These are phyloP conservation scores for Mesitornis unicolor DNA, from an alignment of 2,113 vertebrate species.

Conservation along the genomic window DNA sequence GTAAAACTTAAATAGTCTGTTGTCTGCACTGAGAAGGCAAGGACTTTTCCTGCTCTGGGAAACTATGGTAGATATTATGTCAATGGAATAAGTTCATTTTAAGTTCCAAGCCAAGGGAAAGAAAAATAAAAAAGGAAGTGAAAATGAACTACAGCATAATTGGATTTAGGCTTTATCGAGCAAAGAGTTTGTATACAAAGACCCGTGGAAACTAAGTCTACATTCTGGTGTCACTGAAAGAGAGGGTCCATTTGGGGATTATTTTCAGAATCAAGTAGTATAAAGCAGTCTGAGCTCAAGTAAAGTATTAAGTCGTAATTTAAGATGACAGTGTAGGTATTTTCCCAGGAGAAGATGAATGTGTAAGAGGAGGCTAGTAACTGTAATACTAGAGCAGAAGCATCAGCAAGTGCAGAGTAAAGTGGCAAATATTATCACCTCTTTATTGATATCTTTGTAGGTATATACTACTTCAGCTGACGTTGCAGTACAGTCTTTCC, in stretches of 20 bases:
- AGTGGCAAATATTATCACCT: not conserved
- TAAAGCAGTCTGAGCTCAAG: not conserved
- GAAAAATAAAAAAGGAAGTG: rapidly evolving
- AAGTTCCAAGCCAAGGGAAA: not conserved
- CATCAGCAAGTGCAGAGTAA: not conserved
- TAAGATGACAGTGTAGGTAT: not conserved
- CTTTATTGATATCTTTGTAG: not conserved
- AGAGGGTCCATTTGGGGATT: not conserved
- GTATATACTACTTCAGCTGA: not conserved
- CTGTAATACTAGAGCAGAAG: not conserved
- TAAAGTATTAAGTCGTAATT: not conserved
- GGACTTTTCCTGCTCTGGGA: not conserved
- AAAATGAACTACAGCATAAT: not conserved
- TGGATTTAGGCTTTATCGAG: not conserved
- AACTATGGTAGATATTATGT: not conserved
- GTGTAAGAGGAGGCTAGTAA: not conserved
- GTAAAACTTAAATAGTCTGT: not conserved
- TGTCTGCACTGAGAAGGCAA: not conserved
- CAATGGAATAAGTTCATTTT: not conserved
- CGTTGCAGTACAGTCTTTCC: not conserved
- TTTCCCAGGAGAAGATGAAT: not conserved
- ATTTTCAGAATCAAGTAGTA: not conserved
- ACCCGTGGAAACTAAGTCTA: not conserved
- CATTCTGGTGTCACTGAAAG: not conserved
- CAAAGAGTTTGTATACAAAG: not conserved